Percentiles rank a stretch among this genome's conserved stretches.
Evolutionary conservation across 2,888 invertebrate genomes (phyloP).

Genomic region (Rhimphoctona megacephalus): DNA sequence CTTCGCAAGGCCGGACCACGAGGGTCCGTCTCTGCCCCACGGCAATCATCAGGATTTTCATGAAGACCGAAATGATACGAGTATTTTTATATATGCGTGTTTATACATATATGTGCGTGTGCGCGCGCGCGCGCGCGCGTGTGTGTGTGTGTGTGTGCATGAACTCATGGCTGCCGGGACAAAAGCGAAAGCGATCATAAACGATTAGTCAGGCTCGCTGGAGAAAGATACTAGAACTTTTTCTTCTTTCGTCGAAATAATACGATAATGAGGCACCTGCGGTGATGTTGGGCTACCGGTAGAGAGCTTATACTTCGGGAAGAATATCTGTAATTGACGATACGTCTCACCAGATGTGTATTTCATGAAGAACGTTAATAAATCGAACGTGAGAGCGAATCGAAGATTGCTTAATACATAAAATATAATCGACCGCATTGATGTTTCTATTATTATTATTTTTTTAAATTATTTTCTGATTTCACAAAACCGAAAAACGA

Average conservation of each 20-base stretch:
- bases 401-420: background rate
- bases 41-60: slow-evolving; percentile 25
- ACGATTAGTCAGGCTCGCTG: slow-evolving; percentile 46
- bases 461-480: background rate
- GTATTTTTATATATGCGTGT: background rate
- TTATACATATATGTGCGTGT: background rate
- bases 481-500: background rate
- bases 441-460: background rate
- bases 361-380: background rate
- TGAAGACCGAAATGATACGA: slow-evolving; percentile 3
- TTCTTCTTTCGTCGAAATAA: slow-evolving; percentile 18
- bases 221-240: slow-evolving; percentile 11
- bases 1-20: slow-evolving; percentile 31
- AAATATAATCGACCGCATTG: background rate
- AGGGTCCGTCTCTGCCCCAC: slow-evolving; percentile 8
- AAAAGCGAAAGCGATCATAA: slow-evolving; percentile 54
- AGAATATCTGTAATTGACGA: slow-evolving; percentile 12
- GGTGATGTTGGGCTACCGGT: background rate
- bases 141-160: background rate
- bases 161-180: background rate
- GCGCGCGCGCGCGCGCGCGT: too few species aligned
- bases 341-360: background rate
- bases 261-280: slow-evolving; percentile 33
- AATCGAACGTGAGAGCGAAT: background rate
- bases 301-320: slow-evolving; percentile 10